Conservation (phyloP, 2,888 invertebrate species). For the Idaea dimidiata region DNA sequence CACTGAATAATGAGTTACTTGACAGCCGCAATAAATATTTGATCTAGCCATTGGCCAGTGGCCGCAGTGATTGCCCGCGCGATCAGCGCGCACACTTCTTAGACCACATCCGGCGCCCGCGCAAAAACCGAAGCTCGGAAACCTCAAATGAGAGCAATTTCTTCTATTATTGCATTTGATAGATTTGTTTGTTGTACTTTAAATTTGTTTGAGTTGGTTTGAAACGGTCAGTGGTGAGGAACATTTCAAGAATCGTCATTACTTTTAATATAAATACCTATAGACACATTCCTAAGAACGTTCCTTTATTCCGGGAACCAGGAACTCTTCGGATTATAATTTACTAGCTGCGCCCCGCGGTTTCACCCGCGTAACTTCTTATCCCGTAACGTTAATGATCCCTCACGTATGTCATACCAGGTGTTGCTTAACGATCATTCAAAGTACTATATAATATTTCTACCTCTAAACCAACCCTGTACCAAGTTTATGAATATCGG, state of each 20-base stretch:
- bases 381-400: too few relatives aligned
- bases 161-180: slow-evolving; percentile 45
- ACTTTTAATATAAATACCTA: too few relatives aligned
- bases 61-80: background rate
- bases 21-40: slow-evolving; percentile 1
- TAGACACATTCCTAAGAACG: too few relatives aligned
- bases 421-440: too few relatives aligned
- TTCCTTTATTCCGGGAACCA: too few relatives aligned
- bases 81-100: slow-evolving; percentile 15
- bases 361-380: too few relatives aligned
- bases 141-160: slow-evolving; percentile 70
- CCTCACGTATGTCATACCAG: too few relatives aligned
- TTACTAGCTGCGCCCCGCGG: too few relatives aligned
- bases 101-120: slow-evolving; percentile 69
- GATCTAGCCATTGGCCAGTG: slow-evolving; percentile 1
- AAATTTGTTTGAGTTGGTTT: slow-evolving; percentile 57
- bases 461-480: too few relatives aligned
- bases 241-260: slow-evolving; percentile 38
- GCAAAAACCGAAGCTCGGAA: slow-evolving; percentile 57
- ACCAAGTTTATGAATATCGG: too few relatives aligned
- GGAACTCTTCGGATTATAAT: too few relatives aligned
- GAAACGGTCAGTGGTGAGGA: slow-evolving; percentile 41
- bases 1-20: background rate
- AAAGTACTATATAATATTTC: too few relatives aligned
- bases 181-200: slow-evolving; percentile 45